Conservation (phyloP, 2,113 vertebrate species). For the Ranitomeya imitator region DNA sequence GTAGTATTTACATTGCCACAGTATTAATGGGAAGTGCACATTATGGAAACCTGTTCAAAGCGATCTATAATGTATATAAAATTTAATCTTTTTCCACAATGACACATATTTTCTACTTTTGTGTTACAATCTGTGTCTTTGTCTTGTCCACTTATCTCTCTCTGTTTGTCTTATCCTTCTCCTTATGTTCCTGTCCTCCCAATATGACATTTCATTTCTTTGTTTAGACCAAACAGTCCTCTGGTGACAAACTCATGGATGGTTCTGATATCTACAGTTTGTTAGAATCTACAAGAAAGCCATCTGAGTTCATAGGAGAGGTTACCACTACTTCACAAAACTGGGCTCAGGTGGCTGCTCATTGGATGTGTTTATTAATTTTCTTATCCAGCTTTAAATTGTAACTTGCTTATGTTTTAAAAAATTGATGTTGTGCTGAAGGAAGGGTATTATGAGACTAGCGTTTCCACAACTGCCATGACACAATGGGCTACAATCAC, state of each 20-base stretch:
- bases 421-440: background rate
- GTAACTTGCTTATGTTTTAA: constrained; percentile 13
- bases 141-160: constrained; percentile 38
- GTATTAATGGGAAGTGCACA: background rate
- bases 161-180: constrained; percentile 50
- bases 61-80: background rate
- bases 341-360: constrained; percentile 84
- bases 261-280: constrained; percentile 82
- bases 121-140: constrained; percentile 14
- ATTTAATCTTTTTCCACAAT: constrained; percentile 54
- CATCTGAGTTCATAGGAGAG: constrained; percentile 88
- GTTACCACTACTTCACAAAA: constrained; percentile 77
- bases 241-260: constrained; percentile 77
- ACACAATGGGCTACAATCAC: constrained; percentile 30
- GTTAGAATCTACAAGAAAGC: constrained; percentile 80
- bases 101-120: constrained; percentile 60
- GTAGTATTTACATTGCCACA: background rate
- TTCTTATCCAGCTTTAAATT: background rate
- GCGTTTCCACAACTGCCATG: background rate
- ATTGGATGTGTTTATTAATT: constrained; percentile 61
- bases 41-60: background rate
- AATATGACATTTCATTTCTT: constrained; percentile 78
- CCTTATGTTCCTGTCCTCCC: constrained; percentile 46
- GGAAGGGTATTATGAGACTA: background rate
- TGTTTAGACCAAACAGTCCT: constrained; percentile 82